Base-by-base conservation (phyloP, 2,797 vertebrate genomes). In the Anomalospiza imberbis region DNA sequence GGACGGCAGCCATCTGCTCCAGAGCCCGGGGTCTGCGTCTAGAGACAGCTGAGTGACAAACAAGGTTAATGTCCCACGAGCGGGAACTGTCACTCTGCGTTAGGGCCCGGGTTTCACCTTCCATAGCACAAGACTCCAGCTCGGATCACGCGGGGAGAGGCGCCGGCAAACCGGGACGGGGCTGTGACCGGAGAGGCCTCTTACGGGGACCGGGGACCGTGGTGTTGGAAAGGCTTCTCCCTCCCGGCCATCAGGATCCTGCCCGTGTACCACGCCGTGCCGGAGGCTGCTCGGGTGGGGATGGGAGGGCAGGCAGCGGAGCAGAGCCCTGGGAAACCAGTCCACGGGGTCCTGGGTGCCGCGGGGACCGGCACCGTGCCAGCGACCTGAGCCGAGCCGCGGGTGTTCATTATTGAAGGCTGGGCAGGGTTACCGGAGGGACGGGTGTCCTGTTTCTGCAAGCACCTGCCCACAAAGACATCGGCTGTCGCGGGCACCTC, bases 341-440 rank as follows among this genome's bases (percentile, higher is more conserved):
- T 28, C 72, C 76, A 1, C 3, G 13, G 28, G 6, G 36, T 42
- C 31, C 76, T 3, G 8, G 42, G 3, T 4, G 18, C 61, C 62
- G 11, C 4, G 0, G 74, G 62, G 34, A 16, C 26, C 2, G 8
- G 82, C 88, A 20, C 26, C 0, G 45, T 17, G 92, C 75, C 71
- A 10, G 85, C 14, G 78, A 95, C 74, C 78, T 36, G 93, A 91
- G 78, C 84, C 17, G 29, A 66, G 73, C 21, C 2, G 21, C 26
- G 34, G 67, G 13, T 5, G 88, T 90, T 85, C 74, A 85, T 85
- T 95, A 91, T 44, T 73, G 88, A 76, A 81, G 74, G 77, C 62
- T 5, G 66, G 28, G 74, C 92, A 58, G 77, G 22, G 92, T 97
- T 95, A 97, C 97, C 36, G 3, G 18, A 12, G 67, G 77, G 34